These are phyloP conservation scores for Gandaritis pyraliata DNA, from an alignment of 2,888 invertebrate genomes.

Conservation along the genomic window DNA sequence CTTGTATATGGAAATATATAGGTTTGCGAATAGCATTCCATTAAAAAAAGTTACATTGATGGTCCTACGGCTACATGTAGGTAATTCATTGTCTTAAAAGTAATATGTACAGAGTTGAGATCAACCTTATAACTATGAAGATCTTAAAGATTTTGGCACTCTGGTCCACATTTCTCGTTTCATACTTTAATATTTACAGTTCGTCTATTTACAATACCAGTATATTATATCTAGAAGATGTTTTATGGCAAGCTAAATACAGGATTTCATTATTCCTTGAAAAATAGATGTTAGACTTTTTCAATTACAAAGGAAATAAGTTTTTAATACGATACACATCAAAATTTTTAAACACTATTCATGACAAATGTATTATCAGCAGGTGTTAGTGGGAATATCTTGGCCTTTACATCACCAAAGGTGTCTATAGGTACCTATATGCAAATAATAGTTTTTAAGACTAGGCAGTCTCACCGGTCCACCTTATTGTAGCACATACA, in stretches of 20 bases:
- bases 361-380: not conserved
- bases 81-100: slow-evolving; percentile 36
- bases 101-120: slow-evolving; percentile 79
- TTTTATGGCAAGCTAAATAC: slow-evolving; percentile 36
- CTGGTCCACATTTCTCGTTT: slow-evolving; percentile 69
- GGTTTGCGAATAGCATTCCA: too few species aligned
- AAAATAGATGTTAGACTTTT: too few species aligned
- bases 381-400: not conserved
- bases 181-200: slow-evolving; percentile 42
- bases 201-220: slow-evolving; percentile 42
- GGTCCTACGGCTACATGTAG: slow-evolving; percentile 17
- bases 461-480: too few species aligned
- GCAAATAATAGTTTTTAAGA: too few species aligned
- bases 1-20: too few species aligned
- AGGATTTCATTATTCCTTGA: slow-evolving; percentile 18
- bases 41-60: not conserved
- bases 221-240: slow-evolving; percentile 49
- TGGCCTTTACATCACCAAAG: not conserved
- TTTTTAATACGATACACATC: too few species aligned
- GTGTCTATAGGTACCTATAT: not conserved
- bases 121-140: slow-evolving; percentile 77
- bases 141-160: slow-evolving; percentile 82
- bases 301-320: too few species aligned
- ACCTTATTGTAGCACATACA: too few species aligned
- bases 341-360: not conserved